Evolutionary conservation across 2,797 vertebrate genomes (phyloP).

Genomic region (Pteronotus mesoamericanus): DNA sequence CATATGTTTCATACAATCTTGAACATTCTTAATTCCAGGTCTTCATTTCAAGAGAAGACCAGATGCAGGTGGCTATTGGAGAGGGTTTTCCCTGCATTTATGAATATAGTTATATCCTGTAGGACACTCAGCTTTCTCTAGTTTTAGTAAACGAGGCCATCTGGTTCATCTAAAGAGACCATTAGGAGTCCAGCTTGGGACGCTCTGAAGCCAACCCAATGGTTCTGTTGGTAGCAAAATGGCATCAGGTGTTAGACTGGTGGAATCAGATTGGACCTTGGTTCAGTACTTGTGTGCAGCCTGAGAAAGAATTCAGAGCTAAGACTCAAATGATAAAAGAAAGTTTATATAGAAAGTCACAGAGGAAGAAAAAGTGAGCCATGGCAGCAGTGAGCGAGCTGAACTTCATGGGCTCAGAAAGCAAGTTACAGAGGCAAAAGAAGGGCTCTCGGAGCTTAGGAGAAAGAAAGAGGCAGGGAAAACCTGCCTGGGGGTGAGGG

Average conservation of each 20-base stretch:
- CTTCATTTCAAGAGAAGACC: conserved; percentile 10
- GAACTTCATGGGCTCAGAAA: background rate
- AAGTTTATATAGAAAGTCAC: background rate
- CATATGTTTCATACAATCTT: background rate
- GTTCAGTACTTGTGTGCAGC: background rate
- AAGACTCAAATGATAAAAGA: background rate
- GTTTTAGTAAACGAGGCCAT: background rate
- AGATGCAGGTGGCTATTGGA: background rate
- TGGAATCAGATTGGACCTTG: background rate
- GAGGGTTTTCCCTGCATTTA: background rate
- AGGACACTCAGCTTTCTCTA: background rate
- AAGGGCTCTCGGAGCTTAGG: background rate
- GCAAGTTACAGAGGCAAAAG: background rate
- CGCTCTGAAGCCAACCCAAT: background rate
- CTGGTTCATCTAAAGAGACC: background rate
- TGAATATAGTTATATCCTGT: background rate
- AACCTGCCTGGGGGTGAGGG: background rate
- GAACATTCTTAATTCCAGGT: background rate
- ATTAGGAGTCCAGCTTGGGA: background rate
- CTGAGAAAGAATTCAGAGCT: background rate
- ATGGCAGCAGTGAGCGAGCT: background rate
- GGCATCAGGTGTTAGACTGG: background rate
- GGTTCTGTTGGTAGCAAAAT: background rate
- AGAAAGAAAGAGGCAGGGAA: background rate
- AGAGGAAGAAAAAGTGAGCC: background rate